phyloP scores from a whole-genome alignment of 2,113 vertebrate genomes.

The Nothobranchius furzeri region DNA sequence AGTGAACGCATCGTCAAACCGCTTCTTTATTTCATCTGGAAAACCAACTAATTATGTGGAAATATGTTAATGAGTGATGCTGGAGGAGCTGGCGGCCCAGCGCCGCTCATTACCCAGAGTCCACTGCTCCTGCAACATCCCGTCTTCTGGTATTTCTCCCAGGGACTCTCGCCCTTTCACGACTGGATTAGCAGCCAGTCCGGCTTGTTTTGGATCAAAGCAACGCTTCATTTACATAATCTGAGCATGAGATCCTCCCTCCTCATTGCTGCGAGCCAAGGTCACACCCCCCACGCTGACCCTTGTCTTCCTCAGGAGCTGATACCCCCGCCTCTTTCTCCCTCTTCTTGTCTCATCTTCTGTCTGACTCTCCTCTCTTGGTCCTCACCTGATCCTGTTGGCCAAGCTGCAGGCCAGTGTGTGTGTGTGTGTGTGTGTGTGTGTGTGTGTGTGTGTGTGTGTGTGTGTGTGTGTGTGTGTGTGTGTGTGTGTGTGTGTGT shows the following conservation, averaged over 20 bases:
- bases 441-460: background rate
- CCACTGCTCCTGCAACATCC: conserved; percentile 7
- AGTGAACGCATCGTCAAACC: conserved; percentile 88
- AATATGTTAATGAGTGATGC: conserved; percentile 99
- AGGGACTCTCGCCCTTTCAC: conserved; percentile 96
- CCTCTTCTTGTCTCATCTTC: conserved; percentile 14
- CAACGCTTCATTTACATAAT: conserved; percentile 92
- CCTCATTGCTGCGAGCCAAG: conserved; percentile 30
- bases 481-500: background rate
- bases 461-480: conserved; percentile 4
- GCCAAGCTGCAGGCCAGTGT: conserved; percentile 12
- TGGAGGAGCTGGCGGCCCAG: conserved; percentile 77
- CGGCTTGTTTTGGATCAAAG: conserved; percentile 88
- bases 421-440: conserved; percentile 7
- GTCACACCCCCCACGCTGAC: conserved; percentile 3
- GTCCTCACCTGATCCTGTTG: conserved; percentile 28
- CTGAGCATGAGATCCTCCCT: conserved; percentile 83
- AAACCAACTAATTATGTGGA: conserved; percentile 99
- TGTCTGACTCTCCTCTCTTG: conserved; percentile 1
- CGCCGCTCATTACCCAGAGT: conserved; percentile 43
- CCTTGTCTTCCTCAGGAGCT: conserved; percentile 22
- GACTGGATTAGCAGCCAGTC: conserved; percentile 91
- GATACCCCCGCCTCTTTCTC: background rate
- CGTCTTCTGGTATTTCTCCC: conserved; percentile 92
- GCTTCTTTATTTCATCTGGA: conserved; percentile 99